These are phyloP conservation scores for Vireo altiloquus DNA, from an alignment of 2,113 vertebrate species.

Conservation along the genomic window DNA sequence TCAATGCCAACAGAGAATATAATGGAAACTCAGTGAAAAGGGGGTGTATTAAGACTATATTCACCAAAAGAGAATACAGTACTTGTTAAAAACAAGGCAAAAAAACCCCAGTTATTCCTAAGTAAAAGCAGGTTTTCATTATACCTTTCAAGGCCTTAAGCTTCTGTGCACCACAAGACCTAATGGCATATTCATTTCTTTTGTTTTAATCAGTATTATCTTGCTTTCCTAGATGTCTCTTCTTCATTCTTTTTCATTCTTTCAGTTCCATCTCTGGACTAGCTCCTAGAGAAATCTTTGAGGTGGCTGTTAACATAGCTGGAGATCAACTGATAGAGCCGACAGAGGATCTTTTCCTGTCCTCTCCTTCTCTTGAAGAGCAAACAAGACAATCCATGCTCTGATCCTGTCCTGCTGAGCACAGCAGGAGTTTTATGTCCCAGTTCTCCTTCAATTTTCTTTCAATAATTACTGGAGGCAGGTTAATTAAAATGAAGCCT, in stretches of 20 bases:
- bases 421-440: neutral
- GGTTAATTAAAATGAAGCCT: neutral
- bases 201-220: neutral
- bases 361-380: neutral
- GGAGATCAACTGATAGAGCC: neutral
- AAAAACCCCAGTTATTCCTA: neutral
- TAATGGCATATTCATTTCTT: neutral
- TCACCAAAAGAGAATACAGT: neutral
- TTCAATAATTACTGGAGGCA: neutral
- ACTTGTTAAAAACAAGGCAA: neutral
- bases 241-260: neutral
- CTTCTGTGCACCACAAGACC: neutral
- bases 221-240: neutral
- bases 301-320: neutral
- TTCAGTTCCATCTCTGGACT: neutral
- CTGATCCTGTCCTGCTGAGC: neutral
- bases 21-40: neutral
- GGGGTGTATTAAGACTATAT: neutral
- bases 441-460: neutral
- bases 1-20: neutral
- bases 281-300: neutral
- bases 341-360: neutral
- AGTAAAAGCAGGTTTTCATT: neutral
- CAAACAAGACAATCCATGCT: neutral
- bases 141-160: neutral